Evolutionary conservation across 1,140 invertebrate species (phyloP).

Genomic region (Platyscapa corneri): DNA sequence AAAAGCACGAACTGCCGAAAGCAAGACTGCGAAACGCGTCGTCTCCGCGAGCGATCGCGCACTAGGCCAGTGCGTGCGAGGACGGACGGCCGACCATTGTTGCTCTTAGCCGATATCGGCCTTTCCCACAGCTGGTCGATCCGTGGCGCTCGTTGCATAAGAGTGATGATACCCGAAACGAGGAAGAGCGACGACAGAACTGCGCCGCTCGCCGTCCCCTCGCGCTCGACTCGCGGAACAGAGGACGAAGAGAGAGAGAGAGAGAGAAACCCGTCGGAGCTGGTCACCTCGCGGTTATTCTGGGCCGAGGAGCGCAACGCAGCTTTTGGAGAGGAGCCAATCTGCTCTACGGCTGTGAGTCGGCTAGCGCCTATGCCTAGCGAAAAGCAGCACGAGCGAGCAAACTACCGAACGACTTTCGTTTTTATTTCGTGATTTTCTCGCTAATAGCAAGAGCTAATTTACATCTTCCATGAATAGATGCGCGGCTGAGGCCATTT

Average conservation of each 20-base stretch:
- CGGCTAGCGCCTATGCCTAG: background rate
- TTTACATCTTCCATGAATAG: too few relatives aligned
- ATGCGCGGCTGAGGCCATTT: too few relatives aligned
- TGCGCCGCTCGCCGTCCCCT: slow-evolving; percentile 53
- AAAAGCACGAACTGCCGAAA: background rate
- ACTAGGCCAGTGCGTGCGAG: background rate
- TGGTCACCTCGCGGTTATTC: slow-evolving; percentile 74
- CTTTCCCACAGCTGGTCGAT: background rate
- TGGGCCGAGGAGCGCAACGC: slow-evolving; percentile 57
- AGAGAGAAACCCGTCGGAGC: slow-evolving; percentile 56
- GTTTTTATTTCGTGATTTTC: too few relatives aligned
- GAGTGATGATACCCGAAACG: slow-evolving; percentile 58
- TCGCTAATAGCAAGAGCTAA: too few relatives aligned
- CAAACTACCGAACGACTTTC: too few relatives aligned
- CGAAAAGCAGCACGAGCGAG: background rate
- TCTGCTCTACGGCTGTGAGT: background rate
- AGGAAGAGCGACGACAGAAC: slow-evolving; percentile 66
- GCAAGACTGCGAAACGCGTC: background rate
- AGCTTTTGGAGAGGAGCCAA: slow-evolving; percentile 62
- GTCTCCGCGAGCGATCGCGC: background rate
- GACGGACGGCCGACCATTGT: background rate
- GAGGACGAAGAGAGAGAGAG: background rate
- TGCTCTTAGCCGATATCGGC: background rate
- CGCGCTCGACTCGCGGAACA: slow-evolving; percentile 57
- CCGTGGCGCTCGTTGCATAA: slow-evolving; percentile 34